Evolutionary conservation across 92 coral and sea anemone genomes (phyloP), one percentile per base, ranked within the genome.

Genomic region (Porites rus): DNA sequence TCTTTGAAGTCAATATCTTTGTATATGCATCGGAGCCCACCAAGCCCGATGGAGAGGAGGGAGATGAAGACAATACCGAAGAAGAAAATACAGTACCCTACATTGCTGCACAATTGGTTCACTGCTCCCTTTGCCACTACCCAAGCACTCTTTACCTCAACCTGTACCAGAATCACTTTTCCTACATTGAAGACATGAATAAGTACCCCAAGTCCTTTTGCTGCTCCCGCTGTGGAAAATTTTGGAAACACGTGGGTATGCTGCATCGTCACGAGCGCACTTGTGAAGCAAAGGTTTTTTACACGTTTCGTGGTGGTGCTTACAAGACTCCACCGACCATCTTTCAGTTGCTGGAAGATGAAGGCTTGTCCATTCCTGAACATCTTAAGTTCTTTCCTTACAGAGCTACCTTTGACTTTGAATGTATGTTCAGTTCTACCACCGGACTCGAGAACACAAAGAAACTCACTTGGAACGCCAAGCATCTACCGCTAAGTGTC

Each of bases 401-500:
- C 24, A 22, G 24, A 22, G 24, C 24, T 22, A 22, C 24, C 24
- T 22, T 22, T 22, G 24, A 22, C 24, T 22, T 22, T 22, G 24
- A 22, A 22, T 22, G 24, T 22, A 22, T 22, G 28, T 65, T 62
- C 6, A 62, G 18, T 1, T 20, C 67, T 14, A 28, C 7, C 7
- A 70, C 77, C 7, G 77, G 61, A 2, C 77, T 28, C 5, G 19
- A 68, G 3, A 14, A 81, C 16, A 18, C 21, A 6, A 21, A 81
- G 12, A 81, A 72, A 16, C 64, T 81, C 17, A 70, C 56, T 10
- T 80, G 79, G 78, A 19, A 59, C 7, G 86, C 79, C 50, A 74
- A 82, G 74, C 79, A 82, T 69, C 61, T 82, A 7, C 86, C 86
- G 1, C 76, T 74, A 10, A 66, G 76, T n/a, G 74, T 82, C 50